Percentiles rank a stretch among this genome's conserved stretches.
These are phyloP conservation scores for Climacteris rufus DNA, from an alignment of 2,113 vertebrate genomes.

Conservation along the genomic window DNA sequence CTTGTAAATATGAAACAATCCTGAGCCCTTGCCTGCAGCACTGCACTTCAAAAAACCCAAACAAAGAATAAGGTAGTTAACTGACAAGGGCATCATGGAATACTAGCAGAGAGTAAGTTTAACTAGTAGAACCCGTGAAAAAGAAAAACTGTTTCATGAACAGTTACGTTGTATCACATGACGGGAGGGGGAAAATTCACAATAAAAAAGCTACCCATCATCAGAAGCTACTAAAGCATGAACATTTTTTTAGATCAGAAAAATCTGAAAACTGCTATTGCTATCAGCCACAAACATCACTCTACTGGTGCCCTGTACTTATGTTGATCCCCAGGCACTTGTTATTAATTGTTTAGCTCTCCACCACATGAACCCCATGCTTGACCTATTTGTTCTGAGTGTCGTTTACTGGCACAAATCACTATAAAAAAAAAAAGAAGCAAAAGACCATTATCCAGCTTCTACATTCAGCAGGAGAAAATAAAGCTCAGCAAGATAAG, in stretches of 20 bases:
- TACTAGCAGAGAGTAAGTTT: background rate
- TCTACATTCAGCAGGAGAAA: background rate
- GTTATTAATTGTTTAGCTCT: background rate
- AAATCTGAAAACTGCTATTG: background rate
- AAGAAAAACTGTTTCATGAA: background rate
- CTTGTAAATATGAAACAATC: background rate
- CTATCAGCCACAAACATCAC: background rate
- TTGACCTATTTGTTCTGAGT: background rate
- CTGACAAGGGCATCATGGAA: background rate
- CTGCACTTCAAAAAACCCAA: background rate
- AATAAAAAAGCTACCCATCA: background rate
- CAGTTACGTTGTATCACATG: background rate
- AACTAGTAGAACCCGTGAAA: too few species aligned
- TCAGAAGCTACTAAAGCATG: background rate
- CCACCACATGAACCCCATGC: fast-evolving
- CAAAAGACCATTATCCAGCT: background rate
- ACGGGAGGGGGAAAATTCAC: background rate
- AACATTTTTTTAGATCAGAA: background rate
- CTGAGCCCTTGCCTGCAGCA: background rate
- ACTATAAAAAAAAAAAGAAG: background rate
- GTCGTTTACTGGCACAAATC: background rate
- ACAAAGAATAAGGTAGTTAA: background rate
- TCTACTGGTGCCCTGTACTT: background rate
- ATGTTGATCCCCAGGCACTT: background rate
- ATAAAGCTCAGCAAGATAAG: background rate